Evolutionary conservation across 2,113 vertebrate genomes (phyloP), one percentile per base, ranked within the genome.

Genomic region (Beaufortia kweichowensis): DNA sequence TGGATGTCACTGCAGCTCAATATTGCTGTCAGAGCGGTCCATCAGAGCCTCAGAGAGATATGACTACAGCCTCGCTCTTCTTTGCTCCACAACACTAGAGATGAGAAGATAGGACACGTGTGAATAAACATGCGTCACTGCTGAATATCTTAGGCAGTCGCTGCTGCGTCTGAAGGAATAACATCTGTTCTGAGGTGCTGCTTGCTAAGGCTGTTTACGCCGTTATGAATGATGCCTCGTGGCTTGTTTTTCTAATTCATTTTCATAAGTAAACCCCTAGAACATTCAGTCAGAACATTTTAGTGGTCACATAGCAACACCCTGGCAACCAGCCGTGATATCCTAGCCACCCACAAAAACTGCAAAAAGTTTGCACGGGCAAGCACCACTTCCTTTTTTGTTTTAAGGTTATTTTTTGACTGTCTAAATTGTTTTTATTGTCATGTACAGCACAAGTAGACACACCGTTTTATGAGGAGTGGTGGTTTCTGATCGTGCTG

Each of bases 401-500:
- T n/a, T n/a, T n/a, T n/a, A n/a, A n/a, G n/a, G n/a, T 39, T 39
- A 5, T 39, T 39, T 39, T 39, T 10, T 39, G 6, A 39, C 35
- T 39, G 6, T 2, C 11, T 46, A 14, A 14, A 10, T 9, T 39
- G 0, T 77, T 24, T 68, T 12, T 33, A 46, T 62, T 75, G 65
- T 0, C 63, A 1, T 33, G 19, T 84, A 76, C 89, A 99, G 97
- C 94, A 0, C 92, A 96, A 84, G 85, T 86, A 0, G 95, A 94
- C 77, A 88, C 92, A 35, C 94, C 94, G 0, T 98, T 99, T 90
- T 99, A 98, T 0, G 95, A 95, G 82, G 95, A 99, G 87, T 98
- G 97, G 97, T 98, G 97, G 97, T 98, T 99, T 88, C 90, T 98
- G 48, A 87, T 98, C 53, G 95, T 98, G 85, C 91, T 95, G 88